Evolutionary conservation across 2,113 vertebrate genomes (phyloP), one percentile per base, ranked within the genome.

Genomic region (Prunella himalayana): DNA sequence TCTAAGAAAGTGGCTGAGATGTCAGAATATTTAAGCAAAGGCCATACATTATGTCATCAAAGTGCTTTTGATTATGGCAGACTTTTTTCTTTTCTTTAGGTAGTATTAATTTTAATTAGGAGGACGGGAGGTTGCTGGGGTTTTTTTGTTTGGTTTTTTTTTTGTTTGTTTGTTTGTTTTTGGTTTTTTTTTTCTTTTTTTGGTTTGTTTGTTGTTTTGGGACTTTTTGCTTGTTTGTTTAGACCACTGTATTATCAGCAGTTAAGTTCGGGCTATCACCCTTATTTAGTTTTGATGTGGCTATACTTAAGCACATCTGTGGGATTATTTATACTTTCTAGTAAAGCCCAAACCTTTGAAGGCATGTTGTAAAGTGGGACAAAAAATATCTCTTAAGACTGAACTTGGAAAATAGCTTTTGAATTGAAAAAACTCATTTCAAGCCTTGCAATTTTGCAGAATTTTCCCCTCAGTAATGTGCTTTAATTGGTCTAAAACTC

Each of bases 311-410:
- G 44, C 13, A 80, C 14, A 63, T 50, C 37, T 72, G 44, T 57
- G 35, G 54, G 69, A 94, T 82, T 85, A 88, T 68, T 94, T 89
- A 71, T 24, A 80, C 17, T 30, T 90, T 93, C 88, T 70, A 78
- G 57, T 73, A 82, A 94, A 93, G 9, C 21, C 33, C 27, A 63
- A 42, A 71, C 20, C 9, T 85, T 85, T 81, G 47, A 35, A 92
- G 8, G 6, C 31, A 17, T 51, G 15, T 3, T 87, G 23, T 64
- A 88, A 94, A 91, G 88, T 54, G 19, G 31, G 51, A 81, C 93
- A 90, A 85, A 69, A 57, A 79, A 63, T 70, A n/a, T 47, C 57
- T 9, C 7, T 88, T 88, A 35, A 27, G 10, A 82, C 25, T n/a
- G 54, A 95, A 61, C 10, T 47, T 7, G 4, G 21, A 94, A 95